phyloP scores from a whole-genome alignment of 2,888 invertebrate genomes.

The Heliconius ismenius region DNA sequence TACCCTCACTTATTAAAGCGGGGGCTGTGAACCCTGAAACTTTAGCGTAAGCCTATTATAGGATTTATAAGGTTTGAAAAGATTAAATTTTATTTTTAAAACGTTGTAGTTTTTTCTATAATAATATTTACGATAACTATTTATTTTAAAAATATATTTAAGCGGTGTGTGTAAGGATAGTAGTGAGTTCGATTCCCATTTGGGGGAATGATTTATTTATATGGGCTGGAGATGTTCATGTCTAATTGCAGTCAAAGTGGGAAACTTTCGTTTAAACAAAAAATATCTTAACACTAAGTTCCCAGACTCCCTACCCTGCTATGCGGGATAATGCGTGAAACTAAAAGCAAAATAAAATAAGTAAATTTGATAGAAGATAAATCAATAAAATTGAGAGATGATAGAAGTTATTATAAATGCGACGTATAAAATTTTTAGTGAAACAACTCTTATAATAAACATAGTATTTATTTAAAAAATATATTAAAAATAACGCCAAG shows the following conservation, averaged over 20 bases:
- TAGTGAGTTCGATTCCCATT: not conserved
- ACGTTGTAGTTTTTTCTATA: not conserved
- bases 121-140: not conserved
- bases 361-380: too few relatives aligned
- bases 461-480: not conserved
- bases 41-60: conserved; percentile 12
- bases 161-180: not conserved
- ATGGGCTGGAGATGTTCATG: not conserved
- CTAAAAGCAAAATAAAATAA: too few relatives aligned
- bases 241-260: too few relatives aligned
- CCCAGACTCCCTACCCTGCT: too few relatives aligned
- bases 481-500: not conserved
- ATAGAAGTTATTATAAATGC: too few relatives aligned
- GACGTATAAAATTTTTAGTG: not conserved
- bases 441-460: not conserved
- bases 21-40: not conserved
- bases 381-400: too few relatives aligned
- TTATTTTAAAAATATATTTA: not conserved
- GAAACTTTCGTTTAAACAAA: too few relatives aligned
- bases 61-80: conserved; percentile 8
- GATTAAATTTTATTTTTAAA: not conserved
- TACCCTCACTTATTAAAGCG: conserved; percentile 4
- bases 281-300: too few relatives aligned
- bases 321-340: too few relatives aligned
- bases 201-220: not conserved